Percentiles rank a stretch among this genome's conserved stretches.
Evolutionary conservation across 1,140 invertebrate genomes (phyloP).

Genomic region (Lucilia sericata): DNA sequence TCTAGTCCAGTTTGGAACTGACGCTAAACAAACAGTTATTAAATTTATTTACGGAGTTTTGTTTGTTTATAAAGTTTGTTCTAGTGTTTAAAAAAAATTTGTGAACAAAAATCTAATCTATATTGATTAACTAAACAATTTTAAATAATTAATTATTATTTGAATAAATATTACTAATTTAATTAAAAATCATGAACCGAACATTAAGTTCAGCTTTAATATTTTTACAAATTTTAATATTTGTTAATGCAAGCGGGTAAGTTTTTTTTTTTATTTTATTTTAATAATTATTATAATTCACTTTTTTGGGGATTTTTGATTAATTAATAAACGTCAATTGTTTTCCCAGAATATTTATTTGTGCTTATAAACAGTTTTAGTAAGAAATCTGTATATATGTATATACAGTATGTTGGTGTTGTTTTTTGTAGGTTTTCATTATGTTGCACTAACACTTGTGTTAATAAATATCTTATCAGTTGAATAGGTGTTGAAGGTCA

Average conservation of each 20-base stretch:
- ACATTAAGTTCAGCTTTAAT: conserved; percentile 28
- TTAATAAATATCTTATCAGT: too few relatives aligned
- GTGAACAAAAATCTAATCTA: background rate
- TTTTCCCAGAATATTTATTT: background rate
- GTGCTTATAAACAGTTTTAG: too few relatives aligned
- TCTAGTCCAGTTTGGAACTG: background rate
- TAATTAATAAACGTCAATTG: background rate
- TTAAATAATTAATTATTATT: background rate
- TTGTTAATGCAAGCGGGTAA: conserved; percentile 46
- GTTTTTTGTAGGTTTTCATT: too few relatives aligned
- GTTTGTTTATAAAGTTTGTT: too few relatives aligned
- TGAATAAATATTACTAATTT: background rate
- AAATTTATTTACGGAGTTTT: too few relatives aligned
- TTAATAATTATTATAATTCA: too few relatives aligned
- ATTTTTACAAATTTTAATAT: conserved; percentile 15
- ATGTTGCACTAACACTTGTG: too few relatives aligned
- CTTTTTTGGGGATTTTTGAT: background rate
- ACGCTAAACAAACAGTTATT: background rate
- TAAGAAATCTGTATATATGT: too few relatives aligned
- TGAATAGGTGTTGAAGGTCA: background rate
- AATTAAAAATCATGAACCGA: background rate
- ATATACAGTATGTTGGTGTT: too few relatives aligned
- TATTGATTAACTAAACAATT: background rate
- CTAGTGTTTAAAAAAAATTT: background rate
- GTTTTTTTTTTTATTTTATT: background rate